phyloP scores from a whole-genome alignment of 2,797 vertebrate species.

The Nasua narica region DNA sequence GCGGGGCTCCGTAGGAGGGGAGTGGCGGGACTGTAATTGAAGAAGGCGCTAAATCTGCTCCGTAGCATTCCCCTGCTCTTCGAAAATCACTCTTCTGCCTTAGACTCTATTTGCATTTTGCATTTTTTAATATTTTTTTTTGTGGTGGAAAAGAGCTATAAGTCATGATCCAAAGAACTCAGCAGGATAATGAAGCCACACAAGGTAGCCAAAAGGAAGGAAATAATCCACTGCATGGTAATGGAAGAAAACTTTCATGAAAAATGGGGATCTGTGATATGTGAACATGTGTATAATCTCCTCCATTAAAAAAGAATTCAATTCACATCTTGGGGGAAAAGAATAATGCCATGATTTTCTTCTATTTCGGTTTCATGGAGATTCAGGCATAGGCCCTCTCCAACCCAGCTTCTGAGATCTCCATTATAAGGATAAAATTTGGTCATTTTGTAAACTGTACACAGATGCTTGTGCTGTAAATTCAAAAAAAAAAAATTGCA shows the following conservation, averaged over 20 bases:
- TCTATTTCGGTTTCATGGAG: not conserved
- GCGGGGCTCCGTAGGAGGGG: not conserved
- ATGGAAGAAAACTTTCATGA: not conserved
- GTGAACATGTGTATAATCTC: not conserved
- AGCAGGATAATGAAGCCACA: slow-evolving; percentile 10
- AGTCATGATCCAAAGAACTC: not conserved
- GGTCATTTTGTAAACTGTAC: not conserved
- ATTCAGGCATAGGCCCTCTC: fast-evolving
- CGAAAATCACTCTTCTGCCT: not conserved
- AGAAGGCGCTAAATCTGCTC: not conserved
- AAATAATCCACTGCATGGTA: not conserved
- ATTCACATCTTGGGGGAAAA: not conserved
- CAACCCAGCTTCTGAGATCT: not conserved
- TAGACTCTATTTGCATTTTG: slow-evolving; percentile 9
- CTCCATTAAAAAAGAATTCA: not conserved
- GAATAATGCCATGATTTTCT: not conserved
- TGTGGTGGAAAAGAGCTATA: not conserved
- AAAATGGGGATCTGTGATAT: not conserved
- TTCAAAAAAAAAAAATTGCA: slow-evolving; percentile 72
- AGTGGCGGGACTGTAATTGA: slow-evolving; percentile 36
- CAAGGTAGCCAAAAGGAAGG: not conserved
- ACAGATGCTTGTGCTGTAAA: slow-evolving; percentile 70
- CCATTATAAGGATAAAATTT: not conserved
- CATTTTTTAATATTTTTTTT: not conserved
- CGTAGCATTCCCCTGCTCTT: not conserved